Evolutionary conservation across 2,797 vertebrate species (phyloP).

Genomic region (Buceros bicornis): DNA sequence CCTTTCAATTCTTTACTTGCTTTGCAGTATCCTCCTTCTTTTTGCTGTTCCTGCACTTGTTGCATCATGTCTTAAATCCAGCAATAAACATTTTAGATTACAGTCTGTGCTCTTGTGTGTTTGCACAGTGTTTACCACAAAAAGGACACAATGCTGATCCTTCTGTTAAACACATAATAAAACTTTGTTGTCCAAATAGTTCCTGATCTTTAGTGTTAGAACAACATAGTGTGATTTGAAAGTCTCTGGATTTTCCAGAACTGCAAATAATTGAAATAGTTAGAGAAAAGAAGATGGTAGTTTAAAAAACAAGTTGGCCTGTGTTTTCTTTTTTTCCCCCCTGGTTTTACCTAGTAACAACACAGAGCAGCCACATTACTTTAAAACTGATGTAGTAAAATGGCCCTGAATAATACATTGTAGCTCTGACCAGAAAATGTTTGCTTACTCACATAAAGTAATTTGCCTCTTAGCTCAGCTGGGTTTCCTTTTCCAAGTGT

Average conservation of each 20-base stretch:
- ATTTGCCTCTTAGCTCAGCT: conserved; percentile 91
- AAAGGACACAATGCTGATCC: background rate
- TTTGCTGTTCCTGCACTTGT: conserved; percentile 25
- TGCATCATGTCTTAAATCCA: background rate
- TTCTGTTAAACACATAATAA: background rate
- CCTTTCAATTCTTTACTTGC: background rate
- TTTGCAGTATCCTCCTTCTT: background rate
- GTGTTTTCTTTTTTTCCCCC: background rate
- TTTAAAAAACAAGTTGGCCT: conserved; percentile 20
- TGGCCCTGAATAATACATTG: conserved; percentile 94
- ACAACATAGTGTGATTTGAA: background rate
- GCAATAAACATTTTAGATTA: background rate
- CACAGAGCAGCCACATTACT: conserved; percentile 81
- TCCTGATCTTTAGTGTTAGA: background rate
- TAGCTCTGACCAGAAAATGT: conserved; percentile 90
- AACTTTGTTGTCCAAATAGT: background rate
- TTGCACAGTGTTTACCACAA: background rate
- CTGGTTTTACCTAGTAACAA: conserved; percentile 74
- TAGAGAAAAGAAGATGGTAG: background rate
- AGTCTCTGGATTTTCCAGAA: background rate
- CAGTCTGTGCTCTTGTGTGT: background rate
- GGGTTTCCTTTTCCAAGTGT: conserved; percentile 90
- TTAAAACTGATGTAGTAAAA: conserved; percentile 89
- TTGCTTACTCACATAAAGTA: conserved; percentile 94
- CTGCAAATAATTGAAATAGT: background rate